Percentiles rank a stretch among this genome's conserved stretches.
These are phyloP conservation scores for Nymphicus hollandicus DNA, from an alignment of 2,113 vertebrate species.

Conservation along the genomic window DNA sequence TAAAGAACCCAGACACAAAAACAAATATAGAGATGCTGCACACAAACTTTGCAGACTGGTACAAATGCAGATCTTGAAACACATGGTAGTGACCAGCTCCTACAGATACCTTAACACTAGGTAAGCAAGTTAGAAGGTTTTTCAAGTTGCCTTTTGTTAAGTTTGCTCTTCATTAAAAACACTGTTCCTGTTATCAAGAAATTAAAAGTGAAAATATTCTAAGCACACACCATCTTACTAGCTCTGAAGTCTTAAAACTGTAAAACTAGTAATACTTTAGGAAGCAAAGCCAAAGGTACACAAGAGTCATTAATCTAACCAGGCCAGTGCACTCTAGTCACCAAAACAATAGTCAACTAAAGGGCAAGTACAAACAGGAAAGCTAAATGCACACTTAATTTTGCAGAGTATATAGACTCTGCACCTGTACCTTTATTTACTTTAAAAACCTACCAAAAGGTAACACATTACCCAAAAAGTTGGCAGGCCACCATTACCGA, in stretches of 20 bases:
- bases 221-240: not conserved
- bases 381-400: not conserved
- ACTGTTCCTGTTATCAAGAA: not conserved
- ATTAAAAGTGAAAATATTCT: not conserved
- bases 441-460: not conserved
- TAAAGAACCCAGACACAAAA: not conserved
- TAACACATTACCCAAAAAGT: not conserved
- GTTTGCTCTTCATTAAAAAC: not conserved
- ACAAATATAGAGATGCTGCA: not conserved
- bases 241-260: not conserved
- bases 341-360: not conserved
- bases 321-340: not conserved
- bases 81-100: not conserved
- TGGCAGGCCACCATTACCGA: not conserved
- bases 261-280: not conserved
- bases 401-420: not conserved
- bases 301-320: not conserved
- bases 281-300: not conserved
- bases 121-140: not conserved
- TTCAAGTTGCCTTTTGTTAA: not conserved
- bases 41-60: not conserved
- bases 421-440: not conserved
- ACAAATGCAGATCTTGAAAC: not conserved
- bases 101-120: not conserved
- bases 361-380: not conserved